Percentiles rank a stretch among this genome's conserved stretches.
These are phyloP conservation scores for Mormyrops boulengeri DNA, from an alignment of 2,797 vertebrate genomes.

Conservation along the genomic window DNA sequence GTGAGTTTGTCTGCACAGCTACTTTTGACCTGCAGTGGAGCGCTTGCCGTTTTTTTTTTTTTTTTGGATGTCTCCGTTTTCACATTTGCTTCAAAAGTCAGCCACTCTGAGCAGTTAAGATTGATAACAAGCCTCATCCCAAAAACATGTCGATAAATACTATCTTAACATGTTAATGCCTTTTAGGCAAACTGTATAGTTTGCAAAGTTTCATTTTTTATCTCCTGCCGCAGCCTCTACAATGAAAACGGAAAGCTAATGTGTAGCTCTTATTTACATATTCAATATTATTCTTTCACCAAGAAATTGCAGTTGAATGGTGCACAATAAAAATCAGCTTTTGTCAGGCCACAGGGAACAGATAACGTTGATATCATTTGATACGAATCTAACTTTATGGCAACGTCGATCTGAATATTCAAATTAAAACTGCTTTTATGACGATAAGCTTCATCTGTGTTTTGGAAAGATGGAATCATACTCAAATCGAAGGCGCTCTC, in stretches of 20 bases:
- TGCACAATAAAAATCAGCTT: conserved; percentile 16
- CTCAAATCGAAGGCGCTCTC: not conserved
- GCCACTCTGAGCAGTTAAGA: not conserved
- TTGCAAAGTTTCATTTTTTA: not conserved
- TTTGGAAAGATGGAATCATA: conserved; percentile 3
- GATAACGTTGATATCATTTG: conserved; percentile 9
- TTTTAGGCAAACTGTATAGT: not conserved
- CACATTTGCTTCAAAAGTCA: not conserved
- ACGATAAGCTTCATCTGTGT: conserved; percentile 1
- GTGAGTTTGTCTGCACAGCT: not conserved
- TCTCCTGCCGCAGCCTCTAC: not conserved
- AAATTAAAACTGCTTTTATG: conserved; percentile 15
- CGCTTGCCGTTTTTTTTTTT: not conserved
- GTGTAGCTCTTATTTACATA: conserved; percentile 11
- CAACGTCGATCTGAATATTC: conserved; percentile 9
- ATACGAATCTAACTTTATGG: conserved; percentile 14
- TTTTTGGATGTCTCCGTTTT: not conserved
- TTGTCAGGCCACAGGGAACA: not conserved
- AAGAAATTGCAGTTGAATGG: conserved; percentile 2
- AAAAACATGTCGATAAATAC: not conserved
- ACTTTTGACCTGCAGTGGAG: not conserved
- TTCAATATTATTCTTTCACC: not conserved
- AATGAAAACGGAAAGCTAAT: conserved; percentile 2
- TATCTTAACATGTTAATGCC: not conserved
- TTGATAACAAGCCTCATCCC: not conserved